These are phyloP conservation scores for Epinephelus moara DNA, from an alignment of 2,113 vertebrate genomes.

Conservation along the genomic window DNA sequence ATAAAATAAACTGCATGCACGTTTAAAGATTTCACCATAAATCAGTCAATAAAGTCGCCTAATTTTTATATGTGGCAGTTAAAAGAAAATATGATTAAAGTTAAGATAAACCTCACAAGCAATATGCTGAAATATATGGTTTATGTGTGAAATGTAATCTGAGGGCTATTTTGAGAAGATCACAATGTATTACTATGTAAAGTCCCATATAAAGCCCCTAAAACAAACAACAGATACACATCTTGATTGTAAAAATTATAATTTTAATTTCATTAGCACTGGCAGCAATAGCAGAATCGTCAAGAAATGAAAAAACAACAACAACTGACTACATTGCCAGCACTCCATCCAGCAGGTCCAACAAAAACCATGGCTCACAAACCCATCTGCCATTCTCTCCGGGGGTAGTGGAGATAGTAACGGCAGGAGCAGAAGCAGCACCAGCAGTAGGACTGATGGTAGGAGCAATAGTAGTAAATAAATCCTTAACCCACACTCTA, in stretches of 20 bases:
- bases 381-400: constrained; percentile 73
- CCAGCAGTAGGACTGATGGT: constrained; percentile 34
- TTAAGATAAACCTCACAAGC: neutral
- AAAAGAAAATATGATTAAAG: neutral
- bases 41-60: neutral
- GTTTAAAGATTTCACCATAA: neutral
- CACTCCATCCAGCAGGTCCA: constrained; percentile 62
- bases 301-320: constrained; percentile 31
- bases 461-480: constrained; percentile 42
- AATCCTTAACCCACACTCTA: constrained; percentile 34
- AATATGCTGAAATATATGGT: neutral
- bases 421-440: constrained; percentile 39
- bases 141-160: neutral
- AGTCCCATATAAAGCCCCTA: neutral
- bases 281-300: constrained; percentile 23
- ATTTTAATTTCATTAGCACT: neutral
- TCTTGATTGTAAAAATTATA: constrained; percentile 6
- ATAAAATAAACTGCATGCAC: constrained; percentile 14
- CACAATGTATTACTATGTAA: neutral
- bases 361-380: constrained; percentile 62
- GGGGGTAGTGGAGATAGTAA: constrained; percentile 72
- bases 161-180: neutral
- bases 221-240: neutral
- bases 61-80: neutral
- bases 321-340: constrained; percentile 49